Base-by-base conservation (phyloP, 2,888 invertebrate species). In the Labia minor region DNA sequence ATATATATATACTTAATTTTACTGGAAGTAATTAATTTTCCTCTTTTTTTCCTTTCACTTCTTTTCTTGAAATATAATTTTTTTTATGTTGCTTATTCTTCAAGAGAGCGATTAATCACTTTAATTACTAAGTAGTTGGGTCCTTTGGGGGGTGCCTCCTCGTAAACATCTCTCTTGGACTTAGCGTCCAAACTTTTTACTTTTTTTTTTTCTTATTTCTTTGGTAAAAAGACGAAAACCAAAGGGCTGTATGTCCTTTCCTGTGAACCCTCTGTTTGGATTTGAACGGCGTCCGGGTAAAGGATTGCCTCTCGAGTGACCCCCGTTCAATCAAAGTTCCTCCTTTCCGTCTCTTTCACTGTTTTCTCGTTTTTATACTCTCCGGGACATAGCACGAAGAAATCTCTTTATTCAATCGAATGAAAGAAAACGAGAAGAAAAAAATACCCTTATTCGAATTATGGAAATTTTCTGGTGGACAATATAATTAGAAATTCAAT, bases 261-360 rank as follows among this genome's bases (percentile, higher is more conserved):
- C 49, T n/a, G 16, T 14, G n/a, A 49, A n/a, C 49, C 49, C 49
- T 49, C 49, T 49, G 49, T 49, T 49, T 49, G 49, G 49, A 49
- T 49, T 49, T 49, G 49, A 49, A 49, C 49, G 49, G 49, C 49
- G 49, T 49, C 49, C 49, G 49, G 49, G 67, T 67, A 67, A 67
- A 67, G 67, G 67, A 67, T 67, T 62, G 63, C 65, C 65, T 63
- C 67, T 67, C 67, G 19, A 20, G 67, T 63, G 65, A 65, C 65
- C 62, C 61, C 63, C 64, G 64, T 65, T 67, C 67, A 67, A 67
- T 67, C 67, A 67, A 67, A 67, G 67, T 67, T 65, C 63, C 49
- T 49, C 49, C 49, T 49, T 16, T 4, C 49, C 49, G n/a, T 49
- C n/a, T 14, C 49, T 14, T 49, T 14, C 33, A 8, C 11, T 33